A percentile compares a stretch with the other conserved stretches of the same genome.
phyloP scores from a whole-genome alignment of 92 coral and sea anemone species.

The Umimayanthus kanabou region DNA sequence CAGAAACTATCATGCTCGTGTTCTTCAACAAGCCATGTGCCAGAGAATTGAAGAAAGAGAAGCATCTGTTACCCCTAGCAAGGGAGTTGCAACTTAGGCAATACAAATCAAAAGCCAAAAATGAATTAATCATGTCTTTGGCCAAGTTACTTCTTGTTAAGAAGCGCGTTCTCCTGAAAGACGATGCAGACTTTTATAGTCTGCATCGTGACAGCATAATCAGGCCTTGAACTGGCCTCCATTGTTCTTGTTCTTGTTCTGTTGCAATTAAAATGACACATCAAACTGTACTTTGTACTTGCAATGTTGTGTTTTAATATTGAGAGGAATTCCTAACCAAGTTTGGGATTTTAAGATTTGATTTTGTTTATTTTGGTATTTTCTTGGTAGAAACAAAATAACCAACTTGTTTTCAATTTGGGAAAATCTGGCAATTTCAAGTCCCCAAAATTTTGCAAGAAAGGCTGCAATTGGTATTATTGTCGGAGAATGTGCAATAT shows the following conservation, averaged over 20 bases:
- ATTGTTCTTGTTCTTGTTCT: too few relatives aligned
- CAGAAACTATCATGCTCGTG: conserved; percentile 61
- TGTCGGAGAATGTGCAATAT: not conserved
- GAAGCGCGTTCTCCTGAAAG: conserved; percentile 49
- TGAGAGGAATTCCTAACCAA: too few relatives aligned
- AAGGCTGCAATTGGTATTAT: not conserved
- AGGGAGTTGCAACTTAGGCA: conserved; percentile 54
- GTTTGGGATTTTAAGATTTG: too few relatives aligned
- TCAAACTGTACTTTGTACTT: too few relatives aligned
- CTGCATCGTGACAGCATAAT: conserved; percentile 57
- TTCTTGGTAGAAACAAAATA: too few relatives aligned
- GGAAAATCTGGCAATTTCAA: not conserved
- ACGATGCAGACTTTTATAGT: conserved; percentile 65
- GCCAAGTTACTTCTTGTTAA: conserved; percentile 55
- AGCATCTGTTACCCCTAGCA: conserved; percentile 60
- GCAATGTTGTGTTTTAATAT: too few relatives aligned
- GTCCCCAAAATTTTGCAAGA: not conserved
- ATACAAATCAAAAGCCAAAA: conserved; percentile 61
- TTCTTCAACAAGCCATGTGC: conserved; percentile 66
- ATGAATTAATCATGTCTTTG: conserved; percentile 58
- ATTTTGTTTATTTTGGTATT: too few relatives aligned
- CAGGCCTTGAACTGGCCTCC: too few relatives aligned
- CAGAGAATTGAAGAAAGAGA: conserved; percentile 68
- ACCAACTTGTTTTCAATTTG: too few relatives aligned
- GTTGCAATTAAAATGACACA: too few relatives aligned